Base-by-base conservation (phyloP, 2,888 invertebrate genomes). In the Rhyacophila evoluta region DNA sequence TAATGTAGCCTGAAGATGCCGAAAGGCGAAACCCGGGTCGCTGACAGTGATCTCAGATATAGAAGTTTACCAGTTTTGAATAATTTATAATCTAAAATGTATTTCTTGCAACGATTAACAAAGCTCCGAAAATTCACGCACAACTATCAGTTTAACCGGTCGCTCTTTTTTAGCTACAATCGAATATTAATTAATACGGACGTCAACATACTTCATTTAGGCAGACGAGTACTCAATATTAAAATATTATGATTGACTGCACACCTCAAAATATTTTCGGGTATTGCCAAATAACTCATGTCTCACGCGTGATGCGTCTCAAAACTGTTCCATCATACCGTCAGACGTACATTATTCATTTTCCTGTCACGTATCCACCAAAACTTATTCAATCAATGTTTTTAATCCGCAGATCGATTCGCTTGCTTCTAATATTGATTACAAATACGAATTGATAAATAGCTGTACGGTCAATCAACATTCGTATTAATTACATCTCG, bases 351-450 rank as follows among this genome's bases (percentile, higher is more conserved):
- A 15, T 39, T 55, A 55, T 55, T 55, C 19, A 55, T 55, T 55
- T 55, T 8, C 55, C 55, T 55, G 55, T 55, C 55, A 55, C 55
- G 55, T 55, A 19, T 55, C 19, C 19, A 55, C 55, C 55, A 19
- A 55, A 55, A 55, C 55, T 55, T 55, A 55, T 55, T 55, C 55
- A 15, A 55, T 55, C 55, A 55, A 55, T 55, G 55, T 55, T 55
- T 33, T 25, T 8, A 55, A 19, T 55, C 25, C 25, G 25, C 55
- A 15, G 19, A 55, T 55, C 55, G 10, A 19, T 19, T 55, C 19
- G 25, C 55, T 55, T 19, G 55, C 55, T 25, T 55, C 19, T 55
- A 12, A 55, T 55, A 55, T 55, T 55, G 55, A 55, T 55, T 55
- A 55, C 55, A 55, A 55, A 55, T 55, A 8, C 55, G 25, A 55